phyloP scores from a whole-genome alignment of 2,888 invertebrate species.

The Cantharis rufa region DNA sequence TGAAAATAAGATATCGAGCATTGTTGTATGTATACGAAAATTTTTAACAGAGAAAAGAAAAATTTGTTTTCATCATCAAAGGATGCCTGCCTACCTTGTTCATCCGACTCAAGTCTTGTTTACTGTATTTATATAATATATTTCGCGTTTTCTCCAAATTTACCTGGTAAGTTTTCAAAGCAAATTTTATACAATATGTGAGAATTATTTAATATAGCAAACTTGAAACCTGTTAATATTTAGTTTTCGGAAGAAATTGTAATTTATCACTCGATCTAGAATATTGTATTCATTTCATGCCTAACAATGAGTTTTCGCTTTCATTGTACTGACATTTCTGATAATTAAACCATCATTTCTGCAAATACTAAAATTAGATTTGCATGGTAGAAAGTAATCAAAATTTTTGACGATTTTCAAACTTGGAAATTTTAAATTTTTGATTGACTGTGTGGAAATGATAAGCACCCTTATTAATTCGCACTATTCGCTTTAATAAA shows the following conservation, averaged over 20 bases:
- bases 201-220: background rate
- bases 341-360: background rate
- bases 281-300: background rate
- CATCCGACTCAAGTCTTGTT: background rate
- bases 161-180: background rate
- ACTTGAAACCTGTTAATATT: background rate
- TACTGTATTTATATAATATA: background rate
- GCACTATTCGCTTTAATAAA: conserved; percentile 8
- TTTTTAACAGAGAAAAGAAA: background rate
- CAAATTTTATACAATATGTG: background rate
- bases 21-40: background rate
- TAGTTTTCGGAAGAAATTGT: background rate
- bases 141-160: background rate
- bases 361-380: background rate
- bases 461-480: background rate
- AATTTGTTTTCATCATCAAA: background rate
- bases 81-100: background rate
- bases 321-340: background rate
- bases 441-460: background rate
- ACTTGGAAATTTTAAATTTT: background rate
- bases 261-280: background rate
- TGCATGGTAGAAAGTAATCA: background rate
- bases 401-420: background rate
- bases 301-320: background rate
- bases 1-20: background rate